phyloP scores from a whole-genome alignment of 2,888 invertebrate genomes.

The Caenorhabditis imperialis region DNA sequence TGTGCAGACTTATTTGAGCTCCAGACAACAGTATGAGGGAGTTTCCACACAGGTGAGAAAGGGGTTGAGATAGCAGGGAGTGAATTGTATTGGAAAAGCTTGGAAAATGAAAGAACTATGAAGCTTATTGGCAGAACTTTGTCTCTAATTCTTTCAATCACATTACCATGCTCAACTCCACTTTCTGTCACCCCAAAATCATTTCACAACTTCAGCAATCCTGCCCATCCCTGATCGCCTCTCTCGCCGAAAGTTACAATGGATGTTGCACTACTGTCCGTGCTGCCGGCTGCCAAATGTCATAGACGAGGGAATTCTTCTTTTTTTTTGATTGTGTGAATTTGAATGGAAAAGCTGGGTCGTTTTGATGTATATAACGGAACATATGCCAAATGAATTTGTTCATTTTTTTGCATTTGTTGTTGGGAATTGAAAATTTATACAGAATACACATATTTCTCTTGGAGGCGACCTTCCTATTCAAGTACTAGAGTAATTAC shows the following conservation, averaged over 20 bases:
- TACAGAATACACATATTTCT: too few relatives aligned
- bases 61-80: neutral
- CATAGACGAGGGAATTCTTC: conserved; percentile 36
- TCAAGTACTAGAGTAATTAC: too few relatives aligned
- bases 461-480: too few relatives aligned
- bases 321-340: conserved; percentile 14
- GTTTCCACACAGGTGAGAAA: conserved; percentile 35
- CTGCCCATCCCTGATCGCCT: conserved; percentile 57
- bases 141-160: too few relatives aligned
- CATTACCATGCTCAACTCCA: too few relatives aligned
- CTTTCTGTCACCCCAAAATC: too few relatives aligned
- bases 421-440: neutral
- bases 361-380: conserved; percentile 50
- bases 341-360: conserved; percentile 5
- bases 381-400: conserved; percentile 24
- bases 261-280: conserved; percentile 65
- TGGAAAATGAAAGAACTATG: conserved; percentile 1
- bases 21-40: conserved; percentile 43
- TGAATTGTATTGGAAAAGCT: too few relatives aligned
- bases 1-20: conserved; percentile 55
- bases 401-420: conserved; percentile 6
- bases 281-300: conserved; percentile 61
- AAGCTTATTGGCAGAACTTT: too few relatives aligned
- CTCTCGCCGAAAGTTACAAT: conserved; percentile 59
- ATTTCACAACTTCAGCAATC: conserved; percentile 52